Conservation (phyloP, 2,797 vertebrate species). For the Picus viridis region DNA sequence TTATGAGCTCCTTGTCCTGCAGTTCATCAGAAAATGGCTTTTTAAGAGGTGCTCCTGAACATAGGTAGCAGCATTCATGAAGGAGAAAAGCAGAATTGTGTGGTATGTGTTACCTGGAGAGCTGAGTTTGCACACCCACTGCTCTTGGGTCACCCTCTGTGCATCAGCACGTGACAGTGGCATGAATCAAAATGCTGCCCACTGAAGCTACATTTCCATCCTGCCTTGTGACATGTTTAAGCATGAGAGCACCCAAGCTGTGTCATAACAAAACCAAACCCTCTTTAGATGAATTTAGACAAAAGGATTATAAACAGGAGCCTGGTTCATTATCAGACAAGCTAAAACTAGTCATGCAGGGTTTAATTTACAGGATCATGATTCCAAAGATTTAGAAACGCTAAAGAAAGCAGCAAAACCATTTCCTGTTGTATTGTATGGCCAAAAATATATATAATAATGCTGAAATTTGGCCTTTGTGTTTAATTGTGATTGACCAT, state of each 20-base stretch:
- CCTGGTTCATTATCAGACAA: neutral
- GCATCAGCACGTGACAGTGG: neutral
- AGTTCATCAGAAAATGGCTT: neutral
- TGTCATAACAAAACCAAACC: neutral
- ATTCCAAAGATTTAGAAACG: neutral
- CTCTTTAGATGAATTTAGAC: neutral
- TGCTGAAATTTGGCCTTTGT: neutral
- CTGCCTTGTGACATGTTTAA: neutral
- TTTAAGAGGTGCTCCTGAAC: neutral
- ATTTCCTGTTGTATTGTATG: accelerated
- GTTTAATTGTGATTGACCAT: neutral
- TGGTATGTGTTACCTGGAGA: neutral
- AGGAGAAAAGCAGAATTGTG: neutral
- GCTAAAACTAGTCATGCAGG: neutral
- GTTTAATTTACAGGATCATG: neutral
- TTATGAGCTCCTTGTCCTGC: neutral
- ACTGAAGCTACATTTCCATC: neutral
- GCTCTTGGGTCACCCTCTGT: neutral
- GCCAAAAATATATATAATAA: neutral
- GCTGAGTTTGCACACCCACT: neutral
- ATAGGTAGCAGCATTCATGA: accelerated
- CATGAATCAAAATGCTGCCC: neutral
- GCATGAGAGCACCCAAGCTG: neutral
- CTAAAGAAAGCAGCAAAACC: neutral
- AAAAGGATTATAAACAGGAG: neutral